phyloP scores from a whole-genome alignment of 2,797 vertebrate species.

The Squalus acanthias region DNA sequence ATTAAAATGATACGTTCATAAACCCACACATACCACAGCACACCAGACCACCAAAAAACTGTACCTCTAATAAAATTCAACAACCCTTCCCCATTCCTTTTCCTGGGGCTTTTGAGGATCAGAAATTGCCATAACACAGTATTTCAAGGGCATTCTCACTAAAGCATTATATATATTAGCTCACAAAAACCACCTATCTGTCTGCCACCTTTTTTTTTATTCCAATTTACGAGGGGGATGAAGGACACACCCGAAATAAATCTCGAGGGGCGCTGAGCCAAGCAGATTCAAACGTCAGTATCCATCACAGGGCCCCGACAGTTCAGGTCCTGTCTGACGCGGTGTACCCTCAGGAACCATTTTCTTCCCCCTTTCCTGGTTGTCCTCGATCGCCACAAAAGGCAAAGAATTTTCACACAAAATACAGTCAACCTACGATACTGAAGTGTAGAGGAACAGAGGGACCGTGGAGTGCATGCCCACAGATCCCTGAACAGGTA shows the following conservation, averaged over 20 bases:
- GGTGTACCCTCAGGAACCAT: not conserved
- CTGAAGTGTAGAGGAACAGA: too few relatives aligned
- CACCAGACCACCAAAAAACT: not conserved
- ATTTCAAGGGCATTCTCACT: not conserved
- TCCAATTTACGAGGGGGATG: not conserved
- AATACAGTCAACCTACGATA: not conserved
- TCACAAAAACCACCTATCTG: not conserved
- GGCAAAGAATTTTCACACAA: not conserved
- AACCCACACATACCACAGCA: not conserved
- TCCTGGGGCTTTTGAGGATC: not conserved
- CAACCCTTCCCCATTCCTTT: not conserved
- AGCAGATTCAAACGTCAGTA: not conserved
- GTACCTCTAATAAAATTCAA: not conserved
- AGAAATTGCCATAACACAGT: not conserved
- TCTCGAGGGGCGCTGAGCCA: not conserved
- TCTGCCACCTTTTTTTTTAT: not conserved
- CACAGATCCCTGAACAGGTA: too few relatives aligned
- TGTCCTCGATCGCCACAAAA: not conserved
- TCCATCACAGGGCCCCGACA: not conserved
- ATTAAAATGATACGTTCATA: not conserved
- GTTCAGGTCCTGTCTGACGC: not conserved
- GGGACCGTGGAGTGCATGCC: too few relatives aligned
- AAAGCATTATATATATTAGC: not conserved
- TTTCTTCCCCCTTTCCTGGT: not conserved
- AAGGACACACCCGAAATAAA: not conserved